A percentile compares a stretch with the other conserved stretches of the same genome.
These are phyloP conservation scores for Leptinotarsa peninsularis DNA, from an alignment of 2,888 invertebrate species.

Conservation along the genomic window DNA sequence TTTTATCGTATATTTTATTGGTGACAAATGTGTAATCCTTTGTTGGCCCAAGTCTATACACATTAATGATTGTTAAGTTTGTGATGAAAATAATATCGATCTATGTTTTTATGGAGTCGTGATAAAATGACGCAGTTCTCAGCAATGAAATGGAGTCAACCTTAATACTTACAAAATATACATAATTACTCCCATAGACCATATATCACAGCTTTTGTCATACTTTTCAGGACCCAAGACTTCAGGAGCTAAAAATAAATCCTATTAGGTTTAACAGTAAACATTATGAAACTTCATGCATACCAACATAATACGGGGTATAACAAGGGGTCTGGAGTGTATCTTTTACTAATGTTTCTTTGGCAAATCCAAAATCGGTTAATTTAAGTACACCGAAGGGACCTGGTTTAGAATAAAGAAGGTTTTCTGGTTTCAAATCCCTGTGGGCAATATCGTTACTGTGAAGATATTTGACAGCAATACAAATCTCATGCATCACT, in stretches of 20 bases:
- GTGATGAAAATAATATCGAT: no score
- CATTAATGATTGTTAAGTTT: no score
- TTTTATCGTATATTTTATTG: no score
- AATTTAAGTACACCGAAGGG: conserved; percentile 88
- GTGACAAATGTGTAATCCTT: no score
- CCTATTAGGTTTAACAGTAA: conserved; percentile 22
- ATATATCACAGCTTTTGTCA: conserved; percentile 99
- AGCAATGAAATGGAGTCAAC: no score
- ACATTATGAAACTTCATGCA: conserved; percentile 47
- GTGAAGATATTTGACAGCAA: conserved; percentile 94
- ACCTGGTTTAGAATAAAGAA: conserved; percentile 85
- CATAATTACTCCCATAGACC: conserved; percentile 99
- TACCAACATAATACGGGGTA: conserved; percentile 98
- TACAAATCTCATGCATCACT: conserved; percentile 96
- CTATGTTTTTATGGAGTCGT: no score
- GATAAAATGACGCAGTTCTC: no score
- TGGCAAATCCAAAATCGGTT: conserved; percentile 99
- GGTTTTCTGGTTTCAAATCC: conserved; percentile 97
- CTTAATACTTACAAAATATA: conserved; percentile 85
- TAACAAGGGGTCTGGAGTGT: conserved; percentile 98
- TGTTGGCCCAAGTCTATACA: no score
- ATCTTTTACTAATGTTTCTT: conserved; percentile 87
- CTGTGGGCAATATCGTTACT: conserved; percentile 95
- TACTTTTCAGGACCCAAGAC: conserved; percentile 97
- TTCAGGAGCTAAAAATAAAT: conserved; percentile 68